Base-by-base conservation (phyloP, 2,113 vertebrate species). In the Apaloderma vittatum region DNA sequence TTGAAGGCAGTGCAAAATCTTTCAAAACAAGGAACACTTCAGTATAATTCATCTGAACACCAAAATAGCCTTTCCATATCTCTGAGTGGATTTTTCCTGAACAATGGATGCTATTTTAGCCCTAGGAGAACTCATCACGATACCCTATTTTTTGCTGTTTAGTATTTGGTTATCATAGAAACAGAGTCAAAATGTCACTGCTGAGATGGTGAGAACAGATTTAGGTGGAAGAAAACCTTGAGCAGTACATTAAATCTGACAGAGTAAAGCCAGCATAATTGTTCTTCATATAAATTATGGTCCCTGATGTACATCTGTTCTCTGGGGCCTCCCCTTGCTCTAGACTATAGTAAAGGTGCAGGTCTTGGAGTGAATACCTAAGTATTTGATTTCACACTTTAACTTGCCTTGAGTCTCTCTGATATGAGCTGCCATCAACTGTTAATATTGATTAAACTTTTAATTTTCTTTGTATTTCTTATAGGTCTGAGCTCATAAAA, bases 151-250 rank as follows among this genome's bases (percentile, higher is more conserved):
- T 94, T 79, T 59, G 45, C 32, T 86, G 76, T 70, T 82, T 91
- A 62, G 45, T 88, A 61, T 86, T 87, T 84, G 62, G n/a, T 94
- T 90, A 88, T 86, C 83, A 91, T 71, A 85, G 75, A 92, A 97
- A 93, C 75, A 79, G 46, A 87, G 85, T 86, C 61, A 65, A 77
- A 85, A 85, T 85, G 74, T 80, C 51, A 91, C 52, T 68, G 37
- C 46, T 85, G 77, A 62, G 57, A 81, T 37, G 32, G 1, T 76
- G 84, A 77, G 12, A 89, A 23, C 32, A 87, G 48, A 51, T 63
- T 65, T 89, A 74, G 23, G 36, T 8, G 7, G 27, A 7, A 79
- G 46, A 77, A 86, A 78, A 34, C 18, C 51, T 76, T 36, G 12
- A 58, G 36, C 30, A 52, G 26, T 19, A 68, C 20, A 30, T 91